Evolutionary conservation across 2,113 vertebrate genomes (phyloP).

Genomic region (Caretta caretta): DNA sequence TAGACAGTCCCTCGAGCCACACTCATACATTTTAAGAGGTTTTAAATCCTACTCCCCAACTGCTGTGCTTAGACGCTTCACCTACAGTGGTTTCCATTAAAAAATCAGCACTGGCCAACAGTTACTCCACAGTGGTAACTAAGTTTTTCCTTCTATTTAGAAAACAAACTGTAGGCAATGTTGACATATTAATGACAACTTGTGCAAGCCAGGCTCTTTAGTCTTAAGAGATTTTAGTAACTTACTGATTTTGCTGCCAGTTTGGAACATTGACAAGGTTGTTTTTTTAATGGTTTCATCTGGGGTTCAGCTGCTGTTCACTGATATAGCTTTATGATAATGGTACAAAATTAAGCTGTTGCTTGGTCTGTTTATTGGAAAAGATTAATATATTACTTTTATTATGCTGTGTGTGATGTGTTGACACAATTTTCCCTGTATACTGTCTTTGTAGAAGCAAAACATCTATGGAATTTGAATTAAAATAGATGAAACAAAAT

Average conservation of each 20-base stretch:
- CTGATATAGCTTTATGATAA: conserved; percentile 46
- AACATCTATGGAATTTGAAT: conserved; percentile 64
- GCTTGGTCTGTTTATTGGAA: conserved; percentile 34
- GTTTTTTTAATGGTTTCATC: neutral
- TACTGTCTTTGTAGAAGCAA: conserved; percentile 53
- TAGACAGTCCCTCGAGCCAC: neutral
- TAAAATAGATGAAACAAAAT: conserved; percentile 66
- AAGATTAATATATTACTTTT: conserved; percentile 32
- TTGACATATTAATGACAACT: neutral
- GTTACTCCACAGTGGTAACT: neutral
- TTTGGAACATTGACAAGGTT: neutral
- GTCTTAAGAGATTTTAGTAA: neutral
- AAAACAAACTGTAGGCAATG: neutral
- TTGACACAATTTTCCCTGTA: conserved; percentile 59
- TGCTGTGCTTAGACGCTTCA: neutral
- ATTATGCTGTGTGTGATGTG: conserved; percentile 64
- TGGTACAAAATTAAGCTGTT: conserved; percentile 48
- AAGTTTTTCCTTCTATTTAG: neutral
- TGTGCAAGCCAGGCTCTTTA: neutral
- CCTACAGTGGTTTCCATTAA: neutral
- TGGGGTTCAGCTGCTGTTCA: conserved; percentile 75
- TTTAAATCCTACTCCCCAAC: neutral
- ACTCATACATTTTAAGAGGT: neutral
- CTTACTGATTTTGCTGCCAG: neutral
- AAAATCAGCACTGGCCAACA: neutral